Conservation (phyloP, 2,888 invertebrate genomes). For the Andrena bicolor region DNA sequence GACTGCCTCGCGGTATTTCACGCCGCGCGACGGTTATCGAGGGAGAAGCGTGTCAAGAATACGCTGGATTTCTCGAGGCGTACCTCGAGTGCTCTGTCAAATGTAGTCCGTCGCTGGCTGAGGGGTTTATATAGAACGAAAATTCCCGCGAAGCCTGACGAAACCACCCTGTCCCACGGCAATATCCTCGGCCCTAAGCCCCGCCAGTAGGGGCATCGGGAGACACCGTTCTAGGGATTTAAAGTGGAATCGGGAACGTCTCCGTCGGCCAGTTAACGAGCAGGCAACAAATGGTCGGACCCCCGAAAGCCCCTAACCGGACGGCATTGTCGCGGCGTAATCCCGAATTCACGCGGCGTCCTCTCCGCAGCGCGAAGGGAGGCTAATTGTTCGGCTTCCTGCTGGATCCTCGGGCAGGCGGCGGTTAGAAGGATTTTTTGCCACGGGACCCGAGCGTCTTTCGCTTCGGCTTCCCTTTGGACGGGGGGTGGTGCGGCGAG, state of each 20-base stretch:
- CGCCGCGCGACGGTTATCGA: neutral
- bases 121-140: too few relatives aligned
- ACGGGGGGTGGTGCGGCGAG: neutral
- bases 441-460: neutral
- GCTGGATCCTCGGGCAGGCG: constrained; percentile 53
- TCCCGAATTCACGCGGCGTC: constrained; percentile 50
- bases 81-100: too few relatives aligned
- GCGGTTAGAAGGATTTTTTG: constrained; percentile 2
- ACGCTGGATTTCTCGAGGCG: too few relatives aligned
- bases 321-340: constrained; percentile 50
- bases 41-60: neutral
- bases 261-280: constrained; percentile 24
- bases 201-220: too few relatives aligned
- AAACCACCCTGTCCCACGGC: too few relatives aligned
- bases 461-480: neutral
- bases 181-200: too few relatives aligned
- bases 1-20: neutral
- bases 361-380: constrained; percentile 20
- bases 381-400: constrained; percentile 58
- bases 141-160: too few relatives aligned
- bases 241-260: neutral
- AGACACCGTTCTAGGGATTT: too few relatives aligned
- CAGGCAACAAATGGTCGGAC: constrained; percentile 25
- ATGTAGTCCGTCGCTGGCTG: too few relatives aligned
- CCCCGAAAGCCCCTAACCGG: constrained; percentile 13